phyloP scores from a whole-genome alignment of 2,113 vertebrate genomes.

The Syrrhaptes paradoxus region DNA sequence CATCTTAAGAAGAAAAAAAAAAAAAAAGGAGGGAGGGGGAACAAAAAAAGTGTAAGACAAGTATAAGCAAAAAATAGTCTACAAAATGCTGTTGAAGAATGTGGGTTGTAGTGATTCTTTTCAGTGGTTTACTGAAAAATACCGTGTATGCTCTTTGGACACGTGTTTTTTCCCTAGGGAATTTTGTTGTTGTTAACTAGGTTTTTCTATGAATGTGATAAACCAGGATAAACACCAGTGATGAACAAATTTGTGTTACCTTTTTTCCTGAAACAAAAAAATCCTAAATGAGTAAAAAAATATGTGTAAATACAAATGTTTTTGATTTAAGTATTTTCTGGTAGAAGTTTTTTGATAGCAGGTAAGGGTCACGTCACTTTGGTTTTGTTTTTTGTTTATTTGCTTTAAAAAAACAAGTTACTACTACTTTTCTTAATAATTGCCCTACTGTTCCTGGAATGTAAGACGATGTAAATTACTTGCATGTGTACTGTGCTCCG shows the following conservation, averaged over 20 bases:
- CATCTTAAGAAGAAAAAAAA: not conserved
- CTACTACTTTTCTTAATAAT: not conserved
- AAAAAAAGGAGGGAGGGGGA: not conserved
- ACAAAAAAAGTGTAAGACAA: not conserved
- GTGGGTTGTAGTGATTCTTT: not conserved
- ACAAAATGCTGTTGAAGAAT: not conserved
- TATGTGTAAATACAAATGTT: not conserved
- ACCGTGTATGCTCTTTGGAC: not conserved
- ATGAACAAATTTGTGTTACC: not conserved
- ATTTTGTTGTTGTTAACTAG: not conserved
- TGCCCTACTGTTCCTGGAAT: not conserved
- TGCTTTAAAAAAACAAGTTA: not conserved
- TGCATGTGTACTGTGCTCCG: not conserved
- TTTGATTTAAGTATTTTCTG: not conserved
- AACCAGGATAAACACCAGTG: not conserved
- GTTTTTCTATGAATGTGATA: not conserved
- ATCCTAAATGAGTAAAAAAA: not conserved
- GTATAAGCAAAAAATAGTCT: not conserved
- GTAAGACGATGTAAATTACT: slow-evolving; percentile 7
- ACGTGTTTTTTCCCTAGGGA: not conserved
- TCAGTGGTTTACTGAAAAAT: not conserved
- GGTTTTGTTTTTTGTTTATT: not conserved
- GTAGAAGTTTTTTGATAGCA: not conserved
- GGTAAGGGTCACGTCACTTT: accelerated
- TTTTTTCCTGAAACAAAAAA: not conserved